Percentiles rank a stretch among this genome's conserved stretches.
Evolutionary conservation across 2,797 vertebrate species (phyloP).

Genomic region (Staurois parvus): DNA sequence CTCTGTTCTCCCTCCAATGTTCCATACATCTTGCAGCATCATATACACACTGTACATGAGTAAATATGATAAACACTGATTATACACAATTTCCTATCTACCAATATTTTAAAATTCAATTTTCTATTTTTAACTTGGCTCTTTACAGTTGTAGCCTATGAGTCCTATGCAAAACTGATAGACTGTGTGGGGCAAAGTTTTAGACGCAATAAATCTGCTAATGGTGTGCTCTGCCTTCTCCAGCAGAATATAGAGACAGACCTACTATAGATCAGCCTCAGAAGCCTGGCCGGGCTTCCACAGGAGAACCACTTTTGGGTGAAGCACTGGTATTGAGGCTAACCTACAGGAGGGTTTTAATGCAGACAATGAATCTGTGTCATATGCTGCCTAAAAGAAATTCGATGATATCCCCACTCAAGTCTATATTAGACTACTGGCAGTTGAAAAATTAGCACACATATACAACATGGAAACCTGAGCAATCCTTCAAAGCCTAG

Average conservation of each 20-base stretch:
- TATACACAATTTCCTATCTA: conserved; percentile 34
- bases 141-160: no score
- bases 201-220: neutral
- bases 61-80: conserved; percentile 27
- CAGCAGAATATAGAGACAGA: neutral
- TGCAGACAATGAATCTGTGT: neutral
- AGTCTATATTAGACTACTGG: neutral
- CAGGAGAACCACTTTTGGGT: neutral
- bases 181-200: neutral
- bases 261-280: no score
- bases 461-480: neutral
- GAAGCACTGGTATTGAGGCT: no score
- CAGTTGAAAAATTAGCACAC: neutral
- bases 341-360: no score
- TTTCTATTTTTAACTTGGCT: neutral
- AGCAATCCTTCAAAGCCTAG: neutral
- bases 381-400: neutral
- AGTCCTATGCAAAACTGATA: neutral
- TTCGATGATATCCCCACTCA: neutral
- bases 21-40: conserved; percentile 13
- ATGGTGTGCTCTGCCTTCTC: neutral
- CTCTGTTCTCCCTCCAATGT: neutral
- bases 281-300: neutral
- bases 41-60: conserved; percentile 41
- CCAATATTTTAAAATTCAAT: conserved; percentile 14